phyloP scores from a whole-genome alignment of 2,797 vertebrate genomes.

The Coranthus polyacanthus region DNA sequence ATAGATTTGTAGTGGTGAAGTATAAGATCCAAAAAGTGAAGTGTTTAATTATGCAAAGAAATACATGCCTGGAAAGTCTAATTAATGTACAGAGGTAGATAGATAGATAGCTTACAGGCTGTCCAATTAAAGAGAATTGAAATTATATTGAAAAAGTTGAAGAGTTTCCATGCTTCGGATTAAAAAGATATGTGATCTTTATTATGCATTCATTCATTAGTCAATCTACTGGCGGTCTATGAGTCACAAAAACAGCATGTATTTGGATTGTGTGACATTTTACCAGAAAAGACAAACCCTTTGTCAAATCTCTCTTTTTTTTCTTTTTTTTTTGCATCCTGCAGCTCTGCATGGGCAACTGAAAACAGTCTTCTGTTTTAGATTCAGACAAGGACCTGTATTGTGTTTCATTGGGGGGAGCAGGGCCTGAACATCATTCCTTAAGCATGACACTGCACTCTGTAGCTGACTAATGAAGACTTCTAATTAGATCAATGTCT shows the following conservation, averaged over 20 bases:
- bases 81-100: background rate
- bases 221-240: too few relatives aligned
- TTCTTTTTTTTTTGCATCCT: conserved; percentile 14
- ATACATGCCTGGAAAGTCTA: background rate
- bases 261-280: conserved; percentile 2
- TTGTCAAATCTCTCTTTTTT: conserved; percentile 23
- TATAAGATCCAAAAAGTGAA: conserved; percentile 10
- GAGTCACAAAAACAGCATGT: too few relatives aligned
- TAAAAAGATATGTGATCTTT: too few relatives aligned
- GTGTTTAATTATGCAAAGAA: conserved; percentile 21
- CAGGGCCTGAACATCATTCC: conserved; percentile 70
- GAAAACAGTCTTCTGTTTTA: conserved; percentile 68
- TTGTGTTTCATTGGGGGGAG: conserved; percentile 60
- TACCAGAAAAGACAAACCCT: conserved; percentile 23
- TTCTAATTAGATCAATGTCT: conserved; percentile 82
- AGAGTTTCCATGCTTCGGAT: too few relatives aligned
- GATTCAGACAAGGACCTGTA: conserved; percentile 69
- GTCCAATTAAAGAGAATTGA: too few relatives aligned
- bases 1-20: conserved; percentile 11
- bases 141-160: too few relatives aligned
- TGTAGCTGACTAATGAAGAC: conserved; percentile 81
- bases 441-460: conserved; percentile 77
- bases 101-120: too few relatives aligned
- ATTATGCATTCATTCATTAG: too few relatives aligned
- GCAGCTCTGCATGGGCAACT: conserved; percentile 24